Percentiles rank a stretch among this genome's conserved stretches.
phyloP scores from a whole-genome alignment of 1,140 invertebrate species.

The Ceratosolen solmsi region DNA sequence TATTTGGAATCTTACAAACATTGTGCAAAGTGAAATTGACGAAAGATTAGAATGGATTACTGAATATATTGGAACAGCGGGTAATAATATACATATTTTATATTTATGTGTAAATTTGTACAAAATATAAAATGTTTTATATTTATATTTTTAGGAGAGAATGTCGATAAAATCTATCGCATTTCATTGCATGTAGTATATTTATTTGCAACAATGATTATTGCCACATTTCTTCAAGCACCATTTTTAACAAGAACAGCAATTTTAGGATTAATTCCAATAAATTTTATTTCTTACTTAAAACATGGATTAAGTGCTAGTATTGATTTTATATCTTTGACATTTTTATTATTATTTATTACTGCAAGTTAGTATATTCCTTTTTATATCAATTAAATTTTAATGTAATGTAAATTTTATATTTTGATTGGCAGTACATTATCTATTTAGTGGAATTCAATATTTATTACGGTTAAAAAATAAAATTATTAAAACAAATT shows the following conservation, averaged over 20 bases:
- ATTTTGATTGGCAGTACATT: slow-evolving; percentile 62
- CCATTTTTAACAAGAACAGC: slow-evolving; percentile 64
- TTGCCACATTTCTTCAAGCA: slow-evolving; percentile 67
- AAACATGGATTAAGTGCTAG: slow-evolving; percentile 66
- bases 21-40: slow-evolving; percentile 74
- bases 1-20: slow-evolving; percentile 73
- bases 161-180: slow-evolving; percentile 63
- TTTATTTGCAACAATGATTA: slow-evolving; percentile 66
- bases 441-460: slow-evolving; percentile 62
- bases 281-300: slow-evolving; percentile 66
- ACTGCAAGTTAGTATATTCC: slow-evolving; percentile 63
- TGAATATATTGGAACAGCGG: slow-evolving; percentile 74
- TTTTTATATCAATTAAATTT: slow-evolving; percentile 38
- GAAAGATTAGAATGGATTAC: slow-evolving; percentile 76
- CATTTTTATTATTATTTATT: slow-evolving; percentile 66
- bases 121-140: slow-evolving; percentile 15
- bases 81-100: slow-evolving; percentile 59
- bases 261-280: slow-evolving; percentile 65
- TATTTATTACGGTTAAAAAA: slow-evolving; percentile 53
- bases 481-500: slow-evolving; percentile 12
- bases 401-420: slow-evolving; percentile 5
- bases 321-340: slow-evolving; percentile 68
- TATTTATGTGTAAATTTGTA: slow-evolving; percentile 11
- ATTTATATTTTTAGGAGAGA: slow-evolving; percentile 61
- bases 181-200: slow-evolving; percentile 62